These are phyloP conservation scores for Dicyrtomina minuta DNA, from an alignment of 2,888 invertebrate genomes.

Conservation along the genomic window DNA sequence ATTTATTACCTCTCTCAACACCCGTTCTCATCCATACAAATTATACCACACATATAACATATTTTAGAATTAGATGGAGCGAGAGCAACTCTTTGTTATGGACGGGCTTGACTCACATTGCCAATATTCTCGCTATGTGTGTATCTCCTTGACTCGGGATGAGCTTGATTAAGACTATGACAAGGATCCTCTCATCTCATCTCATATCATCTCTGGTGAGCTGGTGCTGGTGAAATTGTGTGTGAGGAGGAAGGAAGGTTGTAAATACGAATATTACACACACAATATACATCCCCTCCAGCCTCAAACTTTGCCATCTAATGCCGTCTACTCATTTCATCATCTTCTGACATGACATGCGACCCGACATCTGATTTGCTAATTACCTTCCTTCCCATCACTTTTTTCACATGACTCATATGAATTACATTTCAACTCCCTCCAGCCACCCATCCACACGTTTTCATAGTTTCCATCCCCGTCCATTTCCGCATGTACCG, in stretches of 20 bases:
- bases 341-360: neutral
- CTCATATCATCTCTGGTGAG: neutral
- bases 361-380: slow-evolving; percentile 14
- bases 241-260: too few species aligned
- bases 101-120: neutral
- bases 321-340: neutral
- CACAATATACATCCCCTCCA: too few species aligned
- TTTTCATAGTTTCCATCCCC: too few species aligned
- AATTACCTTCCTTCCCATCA: slow-evolving; percentile 11
- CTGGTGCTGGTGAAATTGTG: too few species aligned
- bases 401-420: slow-evolving; percentile 7
- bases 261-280: too few species aligned
- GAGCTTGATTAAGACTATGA: neutral
- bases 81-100: neutral
- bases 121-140: neutral
- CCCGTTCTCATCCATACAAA: slow-evolving; percentile 4
- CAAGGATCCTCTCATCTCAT: neutral
- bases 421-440: neutral
- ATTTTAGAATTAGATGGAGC: neutral
- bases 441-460: neutral
- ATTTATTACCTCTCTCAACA: slow-evolving; percentile 10
- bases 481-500: too few species aligned
- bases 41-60: neutral
- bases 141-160: neutral
- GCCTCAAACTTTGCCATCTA: neutral